Base-by-base conservation (phyloP, 1,140 invertebrate genomes). In the Platyscapa corneri region DNA sequence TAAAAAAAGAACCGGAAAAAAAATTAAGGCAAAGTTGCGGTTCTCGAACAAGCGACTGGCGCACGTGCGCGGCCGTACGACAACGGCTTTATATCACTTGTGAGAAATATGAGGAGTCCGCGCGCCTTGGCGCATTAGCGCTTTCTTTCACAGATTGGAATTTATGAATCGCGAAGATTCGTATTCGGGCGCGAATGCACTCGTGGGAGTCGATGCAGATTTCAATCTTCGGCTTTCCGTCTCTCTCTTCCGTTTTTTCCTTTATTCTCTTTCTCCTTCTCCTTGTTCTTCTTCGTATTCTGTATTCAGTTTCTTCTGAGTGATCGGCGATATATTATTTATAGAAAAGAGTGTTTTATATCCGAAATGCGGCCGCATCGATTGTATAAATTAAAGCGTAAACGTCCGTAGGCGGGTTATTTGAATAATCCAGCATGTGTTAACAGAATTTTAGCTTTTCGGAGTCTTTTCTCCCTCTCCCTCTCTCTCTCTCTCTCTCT, bases 391-490 rank as follows among this genome's bases (percentile, higher is more conserved):
- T 70, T 70, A 70, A 49, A 46, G 27, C 7, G 2, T 65, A 27
- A 42, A 67, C 27, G 23, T 12, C 18, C 79, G 80, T 74, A 56
- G 65, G 65, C n/a, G 80, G 42, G n/a, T 82, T 49, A 74, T 74
- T 82, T 82, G 80, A 82, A 82, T 74, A 82, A 74, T 56, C 67
- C n/a, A 56, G 46, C 80, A 37, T 16, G 46, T 82, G 32, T 74
- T 46, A 37, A 82, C 80, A 74, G 32, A 72, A 82, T 56, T 82
- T 49, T 32, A 32, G 78, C 7, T 64, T 79, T 79, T 65, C 37
- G 34, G 67, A 32, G 6, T 70, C n/a, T n/a, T n/a, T 46, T 46
- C 12, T 46, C 12, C 42, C 42, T 7, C 12, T 46, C 42, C 12
- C 12, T 39, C 27, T 27, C 34, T 70, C 14, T 18, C 14, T 12